Conservation (phyloP, 2,888 invertebrate genomes). For the Odontocerum albicorne region DNA sequence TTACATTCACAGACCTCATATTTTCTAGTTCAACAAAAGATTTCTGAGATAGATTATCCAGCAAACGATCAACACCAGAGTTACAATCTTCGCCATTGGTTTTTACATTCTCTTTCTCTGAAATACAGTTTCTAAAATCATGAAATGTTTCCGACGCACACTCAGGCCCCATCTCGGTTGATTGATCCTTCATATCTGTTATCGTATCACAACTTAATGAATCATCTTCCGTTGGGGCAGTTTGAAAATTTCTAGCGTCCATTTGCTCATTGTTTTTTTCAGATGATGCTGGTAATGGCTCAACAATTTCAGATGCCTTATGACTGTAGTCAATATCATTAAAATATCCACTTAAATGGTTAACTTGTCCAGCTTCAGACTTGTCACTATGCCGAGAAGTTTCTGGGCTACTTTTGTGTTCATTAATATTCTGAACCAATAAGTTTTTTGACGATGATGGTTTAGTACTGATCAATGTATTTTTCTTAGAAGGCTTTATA, state of each 20-base stretch:
- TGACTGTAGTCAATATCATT: slow-evolving; percentile 18
- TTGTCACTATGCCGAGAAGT: not conserved
- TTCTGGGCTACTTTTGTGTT: not conserved
- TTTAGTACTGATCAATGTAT: slow-evolving; percentile 37
- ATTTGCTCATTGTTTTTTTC: slow-evolving; percentile 1
- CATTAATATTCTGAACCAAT: not conserved
- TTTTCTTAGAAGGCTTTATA: slow-evolving; percentile 48
- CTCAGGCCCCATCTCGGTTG: slow-evolving; percentile 50
- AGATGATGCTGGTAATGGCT: not conserved
- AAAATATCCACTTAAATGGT: slow-evolving; percentile 18
- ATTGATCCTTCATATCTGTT: slow-evolving; percentile 49
- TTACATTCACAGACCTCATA: slow-evolving; percentile 51
- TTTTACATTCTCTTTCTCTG: slow-evolving; percentile 48
- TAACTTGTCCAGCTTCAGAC: not conserved
- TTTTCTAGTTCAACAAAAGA: slow-evolving; percentile 42
- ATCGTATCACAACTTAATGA: slow-evolving; percentile 44
- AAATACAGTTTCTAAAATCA: slow-evolving; percentile 39
- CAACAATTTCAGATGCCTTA: slow-evolving; percentile 1
- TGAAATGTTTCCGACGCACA: slow-evolving; percentile 41
- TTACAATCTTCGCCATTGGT: slow-evolving; percentile 40
- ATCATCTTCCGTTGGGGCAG: slow-evolving; percentile 46
- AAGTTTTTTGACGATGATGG: slow-evolving; percentile 15
- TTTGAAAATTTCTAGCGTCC: not conserved
- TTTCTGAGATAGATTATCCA: slow-evolving; percentile 15
- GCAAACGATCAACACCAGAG: slow-evolving; percentile 34